These are phyloP conservation scores for Agelastica alni DNA, from an alignment of 2,888 invertebrate genomes.

Conservation along the genomic window DNA sequence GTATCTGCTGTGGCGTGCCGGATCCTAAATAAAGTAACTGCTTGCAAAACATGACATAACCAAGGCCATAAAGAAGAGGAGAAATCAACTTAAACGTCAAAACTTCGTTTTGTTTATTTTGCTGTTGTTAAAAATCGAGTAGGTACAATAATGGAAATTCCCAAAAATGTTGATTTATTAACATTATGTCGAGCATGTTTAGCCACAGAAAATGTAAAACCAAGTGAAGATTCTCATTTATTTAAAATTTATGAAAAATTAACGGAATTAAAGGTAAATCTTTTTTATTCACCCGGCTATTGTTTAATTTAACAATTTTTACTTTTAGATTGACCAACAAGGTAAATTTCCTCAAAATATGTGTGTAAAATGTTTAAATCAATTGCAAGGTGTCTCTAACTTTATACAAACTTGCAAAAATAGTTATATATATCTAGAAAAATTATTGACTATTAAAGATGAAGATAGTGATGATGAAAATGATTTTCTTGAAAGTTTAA, in stretches of 20 bases:
- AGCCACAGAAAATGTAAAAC: constrained; percentile 12
- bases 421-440: constrained; percentile 21
- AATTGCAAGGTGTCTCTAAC: constrained; percentile 20
- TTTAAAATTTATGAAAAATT: constrained; percentile 20
- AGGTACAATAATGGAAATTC: not conserved
- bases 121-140: too few relatives aligned
- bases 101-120: too few relatives aligned
- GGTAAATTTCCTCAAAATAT: constrained; percentile 21
- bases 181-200: constrained; percentile 27
- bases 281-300: too few relatives aligned
- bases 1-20: too few relatives aligned
- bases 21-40: too few relatives aligned
- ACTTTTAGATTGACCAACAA: constrained; percentile 17
- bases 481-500: not conserved
- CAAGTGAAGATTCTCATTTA: constrained; percentile 10
- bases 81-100: too few relatives aligned
- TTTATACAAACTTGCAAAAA: constrained; percentile 24
- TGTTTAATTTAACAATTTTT: not conserved
- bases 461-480: constrained; percentile 8
- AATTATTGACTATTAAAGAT: not conserved
- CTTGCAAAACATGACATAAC: too few relatives aligned
- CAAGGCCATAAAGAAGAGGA: too few relatives aligned
- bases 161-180: constrained; percentile 3
- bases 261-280: constrained; percentile 28
- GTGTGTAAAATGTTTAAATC: constrained; percentile 20